A percentile compares a stretch with the other conserved stretches of the same genome.
Conservation (phyloP, 2,888 invertebrate genomes). For the Acronicta aceris region DNA sequence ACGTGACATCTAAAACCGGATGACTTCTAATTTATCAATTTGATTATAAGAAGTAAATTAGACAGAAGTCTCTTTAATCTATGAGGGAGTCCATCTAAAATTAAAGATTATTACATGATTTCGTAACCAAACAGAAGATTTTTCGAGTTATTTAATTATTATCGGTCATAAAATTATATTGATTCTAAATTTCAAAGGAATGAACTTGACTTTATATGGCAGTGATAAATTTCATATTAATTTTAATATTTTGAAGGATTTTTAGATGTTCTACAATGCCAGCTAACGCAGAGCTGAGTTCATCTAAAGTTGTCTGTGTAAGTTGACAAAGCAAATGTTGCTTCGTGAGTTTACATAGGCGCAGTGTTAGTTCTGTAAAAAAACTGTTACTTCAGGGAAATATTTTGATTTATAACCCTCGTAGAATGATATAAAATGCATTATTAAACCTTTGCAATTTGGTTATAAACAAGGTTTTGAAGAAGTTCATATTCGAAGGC, state of each 20-base stretch:
- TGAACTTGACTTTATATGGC: background rate
- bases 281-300: background rate
- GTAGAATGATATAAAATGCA: no score
- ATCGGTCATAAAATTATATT: conserved; percentile 10
- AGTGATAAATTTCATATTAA: conserved; percentile 6
- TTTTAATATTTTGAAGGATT: background rate
- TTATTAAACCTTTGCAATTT: no score
- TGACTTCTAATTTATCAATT: conserved; percentile 12
- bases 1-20: conserved; percentile 5
- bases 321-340: conserved; percentile 26
- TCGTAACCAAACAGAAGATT: conserved; percentile 20
- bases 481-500: no score
- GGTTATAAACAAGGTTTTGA: no score
- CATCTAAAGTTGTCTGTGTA: conserved; percentile 10
- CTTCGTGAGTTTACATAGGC: conserved; percentile 33
- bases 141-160: conserved; percentile 20
- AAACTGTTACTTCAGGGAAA: no score
- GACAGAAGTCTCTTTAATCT: conserved; percentile 23
- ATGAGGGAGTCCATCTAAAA: conserved; percentile 31
- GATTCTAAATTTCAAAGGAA: conserved; percentile 18
- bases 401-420: background rate
- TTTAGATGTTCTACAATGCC: background rate
- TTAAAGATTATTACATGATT: conserved; percentile 17
- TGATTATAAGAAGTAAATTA: conserved; percentile 16
- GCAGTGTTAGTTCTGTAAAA: background rate